These are phyloP conservation scores for Cheilosia grossa DNA, from an alignment of 2,888 invertebrate species.

Conservation along the genomic window DNA sequence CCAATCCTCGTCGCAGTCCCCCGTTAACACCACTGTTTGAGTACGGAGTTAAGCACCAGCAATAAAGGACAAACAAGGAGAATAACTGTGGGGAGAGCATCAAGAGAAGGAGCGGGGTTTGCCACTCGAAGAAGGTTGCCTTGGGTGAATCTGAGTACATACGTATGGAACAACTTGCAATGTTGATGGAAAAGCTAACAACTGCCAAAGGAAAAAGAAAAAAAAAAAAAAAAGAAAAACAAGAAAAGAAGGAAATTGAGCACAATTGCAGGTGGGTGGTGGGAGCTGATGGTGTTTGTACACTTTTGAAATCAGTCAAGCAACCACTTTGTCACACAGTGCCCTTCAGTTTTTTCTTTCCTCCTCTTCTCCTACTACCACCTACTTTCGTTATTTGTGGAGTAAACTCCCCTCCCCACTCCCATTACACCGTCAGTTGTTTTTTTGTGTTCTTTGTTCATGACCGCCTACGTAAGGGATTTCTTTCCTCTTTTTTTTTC, in stretches of 20 bases:
- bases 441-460: slow-evolving; percentile 57
- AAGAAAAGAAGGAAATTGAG: slow-evolving; percentile 58
- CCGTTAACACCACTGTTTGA: slow-evolving; percentile 69
- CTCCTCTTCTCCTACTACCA: background rate
- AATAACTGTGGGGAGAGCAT: slow-evolving; percentile 37
- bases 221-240: slow-evolving; percentile 24
- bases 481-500: slow-evolving; percentile 35
- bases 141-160: slow-evolving; percentile 16
- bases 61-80: slow-evolving; percentile 66
- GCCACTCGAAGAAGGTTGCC: slow-evolving; percentile 50
- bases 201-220: slow-evolving; percentile 49
- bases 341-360: slow-evolving; percentile 59
- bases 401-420: background rate
- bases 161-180: slow-evolving; percentile 27
- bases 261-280: slow-evolving; percentile 37
- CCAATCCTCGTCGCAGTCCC: slow-evolving; percentile 2
- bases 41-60: slow-evolving; percentile 67
- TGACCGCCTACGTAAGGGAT: slow-evolving; percentile 52
- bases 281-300: slow-evolving; percentile 51
- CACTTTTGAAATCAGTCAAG: slow-evolving; percentile 72
- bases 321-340: slow-evolving; percentile 73
- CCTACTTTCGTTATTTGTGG: slow-evolving; percentile 25
- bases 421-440: background rate
- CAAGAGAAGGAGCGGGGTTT: slow-evolving; percentile 37
- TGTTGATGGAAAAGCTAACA: slow-evolving; percentile 73